These are phyloP conservation scores for Stomorhina lunata DNA, from an alignment of 2,888 invertebrate species.

Conservation along the genomic window DNA sequence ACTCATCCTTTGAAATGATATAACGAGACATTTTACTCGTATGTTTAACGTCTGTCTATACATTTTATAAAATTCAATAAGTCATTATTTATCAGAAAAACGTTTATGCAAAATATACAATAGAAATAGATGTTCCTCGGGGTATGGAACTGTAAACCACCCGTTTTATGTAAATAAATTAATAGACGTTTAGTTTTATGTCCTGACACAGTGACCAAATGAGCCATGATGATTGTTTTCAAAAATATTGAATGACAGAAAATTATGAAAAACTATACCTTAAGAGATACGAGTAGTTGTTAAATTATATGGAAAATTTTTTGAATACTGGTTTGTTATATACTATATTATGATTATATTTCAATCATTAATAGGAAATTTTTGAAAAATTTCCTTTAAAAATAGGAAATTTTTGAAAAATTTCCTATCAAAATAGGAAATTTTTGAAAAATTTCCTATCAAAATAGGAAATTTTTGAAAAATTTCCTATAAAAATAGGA, in stretches of 20 bases:
- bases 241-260: not conserved
- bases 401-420: too few species aligned
- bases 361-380: too few species aligned
- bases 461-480: too few species aligned
- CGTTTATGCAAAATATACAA: not conserved
- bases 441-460: too few species aligned
- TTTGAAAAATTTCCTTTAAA: too few species aligned
- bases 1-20: not conserved
- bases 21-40: not conserved
- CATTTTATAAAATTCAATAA: not conserved
- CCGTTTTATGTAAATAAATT: not conserved
- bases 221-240: constrained; percentile 4
- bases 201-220: constrained; percentile 4
- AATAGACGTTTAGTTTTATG: not conserved
- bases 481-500: too few species aligned
- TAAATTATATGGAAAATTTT: not conserved
- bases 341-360: too few species aligned
- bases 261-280: not conserved
- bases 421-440: too few species aligned
- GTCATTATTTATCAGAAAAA: too few species aligned
- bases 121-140: too few species aligned
- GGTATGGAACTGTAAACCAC: not conserved
- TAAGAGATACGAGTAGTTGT: too few species aligned
- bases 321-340: too few species aligned
- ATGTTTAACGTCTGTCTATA: not conserved